phyloP scores from a whole-genome alignment of 1,140 invertebrate species.

The Cherax quadricarinatus region DNA sequence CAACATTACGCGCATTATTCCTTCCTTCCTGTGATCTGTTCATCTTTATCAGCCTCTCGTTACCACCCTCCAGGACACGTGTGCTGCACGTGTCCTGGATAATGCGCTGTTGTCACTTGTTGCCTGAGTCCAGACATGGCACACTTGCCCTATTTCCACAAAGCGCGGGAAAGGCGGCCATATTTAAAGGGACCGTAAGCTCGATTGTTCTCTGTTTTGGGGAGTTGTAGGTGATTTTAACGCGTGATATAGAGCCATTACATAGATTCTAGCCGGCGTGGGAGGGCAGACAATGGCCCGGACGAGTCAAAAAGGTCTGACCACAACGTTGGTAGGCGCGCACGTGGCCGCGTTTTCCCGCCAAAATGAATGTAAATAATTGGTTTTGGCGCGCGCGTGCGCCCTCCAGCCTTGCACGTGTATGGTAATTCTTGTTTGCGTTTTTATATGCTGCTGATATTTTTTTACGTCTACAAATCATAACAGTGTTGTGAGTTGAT shows the following conservation, averaged over 20 bases:
- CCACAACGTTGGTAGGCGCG: conserved; percentile 3
- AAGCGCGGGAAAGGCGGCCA: not conserved
- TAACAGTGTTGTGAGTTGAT: not conserved
- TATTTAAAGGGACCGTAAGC: not conserved
- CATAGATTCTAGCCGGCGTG: conserved; percentile 3
- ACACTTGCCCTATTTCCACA: not conserved
- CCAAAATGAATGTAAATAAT: conserved; percentile 64
- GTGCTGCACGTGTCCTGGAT: conserved; percentile 38
- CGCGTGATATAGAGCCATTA: conserved; percentile 49
- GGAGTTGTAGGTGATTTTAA: conserved; percentile 15
- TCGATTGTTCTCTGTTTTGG: not conserved
- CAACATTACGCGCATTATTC: conserved; percentile 48
- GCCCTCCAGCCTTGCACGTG: conserved; percentile 5
- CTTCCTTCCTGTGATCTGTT: conserved; percentile 48
- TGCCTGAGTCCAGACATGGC: conserved; percentile 14
- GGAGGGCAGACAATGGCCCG: conserved; percentile 35
- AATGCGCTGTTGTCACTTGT: conserved; percentile 66
- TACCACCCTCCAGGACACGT: conserved; percentile 52
- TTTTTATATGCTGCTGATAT: not conserved
- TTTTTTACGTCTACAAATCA: not conserved
- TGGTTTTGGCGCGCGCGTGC: conserved; percentile 21
- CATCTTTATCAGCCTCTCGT: conserved; percentile 65
- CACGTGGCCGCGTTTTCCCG: conserved; percentile 50
- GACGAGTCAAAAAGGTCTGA: conserved; percentile 52
- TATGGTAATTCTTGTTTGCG: not conserved